These are phyloP conservation scores for Dasysyrphus tricinctus DNA, from an alignment of 2,888 invertebrate genomes.

Conservation along the genomic window DNA sequence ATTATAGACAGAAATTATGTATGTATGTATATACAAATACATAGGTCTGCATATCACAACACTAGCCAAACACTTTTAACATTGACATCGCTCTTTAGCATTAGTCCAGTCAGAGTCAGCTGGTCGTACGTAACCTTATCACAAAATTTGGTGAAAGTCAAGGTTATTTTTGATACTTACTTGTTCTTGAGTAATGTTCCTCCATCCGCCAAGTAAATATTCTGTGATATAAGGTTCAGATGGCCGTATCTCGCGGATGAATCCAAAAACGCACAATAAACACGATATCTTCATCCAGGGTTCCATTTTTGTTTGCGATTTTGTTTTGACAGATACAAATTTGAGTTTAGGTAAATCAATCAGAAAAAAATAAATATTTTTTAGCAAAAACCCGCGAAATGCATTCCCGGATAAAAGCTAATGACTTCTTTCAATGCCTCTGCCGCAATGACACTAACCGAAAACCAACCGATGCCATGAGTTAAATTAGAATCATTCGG, in stretches of 20 bases:
- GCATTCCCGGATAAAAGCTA: not conserved
- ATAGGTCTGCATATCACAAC: too few species aligned
- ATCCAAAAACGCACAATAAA: constrained; percentile 90
- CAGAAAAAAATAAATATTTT: not conserved
- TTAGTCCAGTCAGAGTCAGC: not conserved
- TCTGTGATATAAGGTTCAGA: constrained; percentile 94
- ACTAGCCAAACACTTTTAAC: not conserved
- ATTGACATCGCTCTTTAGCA: not conserved
- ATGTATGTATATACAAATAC: too few species aligned
- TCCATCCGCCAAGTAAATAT: constrained; percentile 90
- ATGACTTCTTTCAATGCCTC: constrained; percentile 16
- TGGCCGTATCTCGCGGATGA: constrained; percentile 93
- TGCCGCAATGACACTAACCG: constrained; percentile 1
- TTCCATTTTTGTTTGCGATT: constrained; percentile 77
- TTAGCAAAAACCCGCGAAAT: constrained; percentile 4
- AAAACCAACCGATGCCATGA: constrained; percentile 23
- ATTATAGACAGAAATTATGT: not conserved
- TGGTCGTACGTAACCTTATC: not conserved
- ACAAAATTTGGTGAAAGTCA: not conserved
- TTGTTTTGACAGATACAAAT: constrained; percentile 79
- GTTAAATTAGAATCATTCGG: constrained; percentile 41
- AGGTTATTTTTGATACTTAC: constrained; percentile 75
- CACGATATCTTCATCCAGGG: constrained; percentile 89
- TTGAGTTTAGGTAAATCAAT: constrained; percentile 82
- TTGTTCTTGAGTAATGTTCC: constrained; percentile 87